Percentiles rank a stretch among this genome's conserved stretches.
Evolutionary conservation across 2,888 invertebrate species (phyloP).

Genomic region (Andrena fulva): DNA sequence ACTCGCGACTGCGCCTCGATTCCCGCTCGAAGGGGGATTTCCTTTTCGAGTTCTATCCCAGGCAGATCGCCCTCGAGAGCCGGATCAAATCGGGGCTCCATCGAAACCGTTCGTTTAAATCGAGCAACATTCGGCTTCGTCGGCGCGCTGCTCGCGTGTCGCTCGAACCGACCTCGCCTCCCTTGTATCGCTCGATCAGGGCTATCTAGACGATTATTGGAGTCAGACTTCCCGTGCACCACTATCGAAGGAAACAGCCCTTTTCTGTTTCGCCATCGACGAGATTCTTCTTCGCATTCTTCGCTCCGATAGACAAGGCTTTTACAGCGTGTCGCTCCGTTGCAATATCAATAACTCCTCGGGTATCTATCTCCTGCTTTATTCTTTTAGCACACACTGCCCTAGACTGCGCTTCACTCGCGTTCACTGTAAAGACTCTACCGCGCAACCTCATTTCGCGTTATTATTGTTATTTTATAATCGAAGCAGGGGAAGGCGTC

Average conservation of each 20-base stretch:
- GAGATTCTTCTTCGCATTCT: too few relatives aligned
- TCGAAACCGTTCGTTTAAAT: slow-evolving; percentile 12
- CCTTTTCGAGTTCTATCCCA: slow-evolving; percentile 15
- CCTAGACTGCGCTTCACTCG: too few relatives aligned
- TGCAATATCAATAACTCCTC: too few relatives aligned
- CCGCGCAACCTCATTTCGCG: too few relatives aligned
- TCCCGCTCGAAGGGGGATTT: slow-evolving; percentile 25
- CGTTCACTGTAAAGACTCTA: too few relatives aligned
- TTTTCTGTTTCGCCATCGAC: too few relatives aligned
- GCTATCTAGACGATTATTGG: not conserved
- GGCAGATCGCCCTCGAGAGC: not conserved
- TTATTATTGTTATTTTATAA: not conserved
- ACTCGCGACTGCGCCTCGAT: not conserved
- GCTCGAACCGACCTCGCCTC: not conserved
- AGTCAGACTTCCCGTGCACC: too few relatives aligned
- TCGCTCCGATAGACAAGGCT: too few relatives aligned
- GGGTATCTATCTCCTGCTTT: too few relatives aligned
- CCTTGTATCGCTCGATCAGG: not conserved
- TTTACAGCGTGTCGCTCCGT: too few relatives aligned
- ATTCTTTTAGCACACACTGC: too few relatives aligned
- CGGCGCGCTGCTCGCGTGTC: not conserved
- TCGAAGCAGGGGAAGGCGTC: not conserved
- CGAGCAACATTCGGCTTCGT: slow-evolving; percentile 1
- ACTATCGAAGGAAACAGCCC: too few relatives aligned
- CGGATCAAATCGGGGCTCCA: slow-evolving; percentile 32